These are phyloP conservation scores for Ametastegia equiseti DNA, from an alignment of 2,888 invertebrate species.

Conservation along the genomic window DNA sequence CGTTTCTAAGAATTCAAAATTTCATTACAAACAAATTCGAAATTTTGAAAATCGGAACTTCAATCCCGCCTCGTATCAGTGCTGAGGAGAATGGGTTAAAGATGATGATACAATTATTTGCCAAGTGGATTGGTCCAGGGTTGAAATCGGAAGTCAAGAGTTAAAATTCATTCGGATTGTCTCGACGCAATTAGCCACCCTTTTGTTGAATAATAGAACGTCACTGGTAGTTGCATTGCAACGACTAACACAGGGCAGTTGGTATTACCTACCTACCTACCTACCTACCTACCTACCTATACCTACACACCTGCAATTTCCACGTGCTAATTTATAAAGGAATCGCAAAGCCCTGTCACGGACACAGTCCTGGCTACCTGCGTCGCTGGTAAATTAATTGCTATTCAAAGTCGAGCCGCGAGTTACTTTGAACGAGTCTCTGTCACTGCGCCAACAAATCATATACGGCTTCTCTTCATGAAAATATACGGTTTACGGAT, in stretches of 20 bases:
- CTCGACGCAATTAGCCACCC: conserved; percentile 18
- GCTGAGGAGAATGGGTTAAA: too few species aligned
- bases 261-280: too few species aligned
- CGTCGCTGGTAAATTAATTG: conserved; percentile 29
- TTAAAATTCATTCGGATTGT: background rate
- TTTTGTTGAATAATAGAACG: conserved; percentile 11
- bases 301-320: conserved; percentile 18
- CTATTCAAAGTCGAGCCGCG: conserved; percentile 33
- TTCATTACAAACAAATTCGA: too few species aligned
- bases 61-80: too few species aligned
- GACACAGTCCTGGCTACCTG: background rate
- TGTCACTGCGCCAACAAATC: conserved; percentile 7
- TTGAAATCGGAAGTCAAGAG: background rate
- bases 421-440: conserved; percentile 3
- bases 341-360: conserved; percentile 40
- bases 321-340: conserved; percentile 36
- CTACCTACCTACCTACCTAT: background rate
- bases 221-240: background rate
- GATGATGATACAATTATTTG: too few species aligned
- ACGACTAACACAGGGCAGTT: background rate
- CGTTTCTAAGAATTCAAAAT: too few species aligned
- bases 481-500: background rate
- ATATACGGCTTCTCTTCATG: background rate
- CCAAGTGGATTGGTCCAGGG: background rate
- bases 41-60: too few species aligned